Percentiles rank a stretch among this genome's conserved stretches.
Conservation (phyloP, 2,113 vertebrate genomes). For the Apus apus region DNA sequence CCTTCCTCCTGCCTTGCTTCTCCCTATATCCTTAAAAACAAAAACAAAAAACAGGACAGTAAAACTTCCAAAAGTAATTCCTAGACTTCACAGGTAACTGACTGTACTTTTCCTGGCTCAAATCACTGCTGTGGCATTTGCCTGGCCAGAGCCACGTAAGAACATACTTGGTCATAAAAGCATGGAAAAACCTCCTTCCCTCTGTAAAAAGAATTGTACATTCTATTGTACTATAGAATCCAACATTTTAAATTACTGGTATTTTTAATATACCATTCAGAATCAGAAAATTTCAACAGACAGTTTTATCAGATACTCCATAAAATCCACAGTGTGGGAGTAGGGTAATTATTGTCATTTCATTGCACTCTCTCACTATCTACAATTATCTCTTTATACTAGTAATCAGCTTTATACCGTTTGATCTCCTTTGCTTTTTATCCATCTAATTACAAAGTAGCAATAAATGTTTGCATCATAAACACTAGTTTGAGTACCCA, state of each 20-base stretch:
- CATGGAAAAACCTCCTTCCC: not conserved
- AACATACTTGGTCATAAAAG: not conserved
- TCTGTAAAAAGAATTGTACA: not conserved
- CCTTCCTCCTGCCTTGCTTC: not conserved
- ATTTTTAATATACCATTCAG: not conserved
- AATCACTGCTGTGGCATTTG: not conserved
- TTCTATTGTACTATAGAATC: not conserved
- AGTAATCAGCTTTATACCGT: slow-evolving; percentile 17
- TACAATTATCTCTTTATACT: slow-evolving; percentile 13
- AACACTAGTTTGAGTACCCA: not conserved
- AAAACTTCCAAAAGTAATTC: not conserved
- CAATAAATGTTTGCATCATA: not conserved
- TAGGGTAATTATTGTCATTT: slow-evolving; percentile 38
- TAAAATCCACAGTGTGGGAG: not conserved
- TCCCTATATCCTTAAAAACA: not conserved
- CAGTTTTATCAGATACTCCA: not conserved
- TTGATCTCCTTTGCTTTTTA: slow-evolving; percentile 26
- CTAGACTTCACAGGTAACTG: not conserved
- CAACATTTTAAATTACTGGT: not conserved
- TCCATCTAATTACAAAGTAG: slow-evolving; percentile 15
- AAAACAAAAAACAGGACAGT: not conserved
- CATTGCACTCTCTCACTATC: not conserved
- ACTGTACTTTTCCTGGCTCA: not conserved
- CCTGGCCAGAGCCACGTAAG: not conserved
- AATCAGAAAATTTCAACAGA: slow-evolving; percentile 14